These are phyloP conservation scores for Acleris holmiana DNA, from an alignment of 2,888 invertebrate genomes.

Conservation along the genomic window DNA sequence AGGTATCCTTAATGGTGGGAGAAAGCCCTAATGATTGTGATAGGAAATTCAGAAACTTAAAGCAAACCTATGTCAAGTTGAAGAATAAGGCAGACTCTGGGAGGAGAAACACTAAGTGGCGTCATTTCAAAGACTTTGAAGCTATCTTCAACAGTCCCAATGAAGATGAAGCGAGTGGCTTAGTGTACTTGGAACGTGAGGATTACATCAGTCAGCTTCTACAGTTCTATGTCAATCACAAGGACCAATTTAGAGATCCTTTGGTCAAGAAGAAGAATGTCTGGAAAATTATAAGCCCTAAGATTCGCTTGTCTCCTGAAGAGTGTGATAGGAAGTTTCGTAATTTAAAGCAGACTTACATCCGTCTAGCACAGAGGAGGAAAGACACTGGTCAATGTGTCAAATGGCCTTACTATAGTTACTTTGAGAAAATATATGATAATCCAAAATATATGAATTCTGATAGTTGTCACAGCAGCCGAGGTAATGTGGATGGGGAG, in stretches of 20 bases:
- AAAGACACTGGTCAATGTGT: slow-evolving; percentile 60
- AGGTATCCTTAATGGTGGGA: slow-evolving; percentile 42
- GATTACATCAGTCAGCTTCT: slow-evolving; percentile 70
- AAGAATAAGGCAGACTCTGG: slow-evolving; percentile 62
- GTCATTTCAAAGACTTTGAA: slow-evolving; percentile 73
- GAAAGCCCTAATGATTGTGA: slow-evolving; percentile 60
- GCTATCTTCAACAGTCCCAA: slow-evolving; percentile 54
- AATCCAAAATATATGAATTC: slow-evolving; percentile 42
- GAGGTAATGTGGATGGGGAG: slow-evolving; percentile 45
- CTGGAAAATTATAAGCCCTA: slow-evolving; percentile 64
- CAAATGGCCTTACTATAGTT: slow-evolving; percentile 72
- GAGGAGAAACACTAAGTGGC: slow-evolving; percentile 66
- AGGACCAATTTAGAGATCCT: slow-evolving; percentile 67
- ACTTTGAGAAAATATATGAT: slow-evolving; percentile 72
- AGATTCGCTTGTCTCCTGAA: slow-evolving; percentile 64
- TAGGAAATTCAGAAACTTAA: slow-evolving; percentile 75
- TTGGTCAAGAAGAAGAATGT: slow-evolving; percentile 66
- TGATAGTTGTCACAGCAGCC: slow-evolving; percentile 41
- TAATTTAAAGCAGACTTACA: slow-evolving; percentile 75
- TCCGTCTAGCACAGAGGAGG: slow-evolving; percentile 64
- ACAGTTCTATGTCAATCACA: slow-evolving; percentile 68
- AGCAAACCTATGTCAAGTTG: slow-evolving; percentile 71
- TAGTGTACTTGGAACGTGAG: slow-evolving; percentile 52
- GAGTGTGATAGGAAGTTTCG: slow-evolving; percentile 76
- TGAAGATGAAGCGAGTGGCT: slow-evolving; percentile 42